Percentiles rank a stretch among this genome's conserved stretches.
Conservation (phyloP, 2,797 vertebrate genomes). For the Eulemur coronatus region DNA sequence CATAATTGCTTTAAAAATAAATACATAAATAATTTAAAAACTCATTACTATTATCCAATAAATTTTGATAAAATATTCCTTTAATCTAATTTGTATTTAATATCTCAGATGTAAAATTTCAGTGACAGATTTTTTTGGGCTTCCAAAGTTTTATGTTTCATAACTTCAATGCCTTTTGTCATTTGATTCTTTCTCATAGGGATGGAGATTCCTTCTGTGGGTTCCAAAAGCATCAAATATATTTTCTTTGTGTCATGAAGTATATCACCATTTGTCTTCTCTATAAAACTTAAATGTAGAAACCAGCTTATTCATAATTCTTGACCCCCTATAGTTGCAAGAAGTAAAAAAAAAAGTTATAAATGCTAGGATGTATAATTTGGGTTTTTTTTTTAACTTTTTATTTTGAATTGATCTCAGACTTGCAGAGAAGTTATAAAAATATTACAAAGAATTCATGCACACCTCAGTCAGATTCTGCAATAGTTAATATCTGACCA, state of each 20-base stretch:
- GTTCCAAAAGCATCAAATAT: not conserved
- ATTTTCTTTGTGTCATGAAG: not conserved
- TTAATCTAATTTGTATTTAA: not conserved
- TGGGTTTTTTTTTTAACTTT: not conserved
- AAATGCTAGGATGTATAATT: not conserved
- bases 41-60: not conserved
- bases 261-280: not conserved
- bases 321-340: not conserved
- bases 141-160: not conserved
- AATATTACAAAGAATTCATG: not conserved
- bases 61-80: not conserved
- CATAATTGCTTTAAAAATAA: no score
- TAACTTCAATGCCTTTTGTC: not conserved
- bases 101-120: not conserved
- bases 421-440: not conserved
- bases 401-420: not conserved
- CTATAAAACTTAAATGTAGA: not conserved
- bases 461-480: not conserved
- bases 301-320: not conserved
- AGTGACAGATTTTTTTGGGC: not conserved
- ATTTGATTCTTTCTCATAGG: not conserved
- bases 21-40: not conserved
- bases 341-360: not conserved
- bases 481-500: not conserved
- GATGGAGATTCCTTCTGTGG: not conserved